Evolutionary conservation across 2,888 invertebrate species (phyloP).

Genomic region (Crioceris asparagi): DNA sequence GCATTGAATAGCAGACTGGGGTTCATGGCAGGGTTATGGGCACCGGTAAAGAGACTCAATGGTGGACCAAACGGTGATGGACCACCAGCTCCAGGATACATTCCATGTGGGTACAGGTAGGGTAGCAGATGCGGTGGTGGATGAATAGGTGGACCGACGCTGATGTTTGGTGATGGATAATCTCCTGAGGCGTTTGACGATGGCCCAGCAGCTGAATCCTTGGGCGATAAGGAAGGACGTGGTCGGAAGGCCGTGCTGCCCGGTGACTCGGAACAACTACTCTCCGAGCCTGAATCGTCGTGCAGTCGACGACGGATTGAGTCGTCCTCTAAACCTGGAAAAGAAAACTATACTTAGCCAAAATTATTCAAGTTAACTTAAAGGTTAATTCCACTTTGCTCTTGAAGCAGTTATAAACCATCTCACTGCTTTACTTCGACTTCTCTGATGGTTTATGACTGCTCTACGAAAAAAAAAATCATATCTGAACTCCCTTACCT

Average conservation of each 20-base stretch:
- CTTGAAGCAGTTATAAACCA: no score
- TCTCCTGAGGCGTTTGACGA: conserved; percentile 51
- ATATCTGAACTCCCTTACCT: conserved; percentile 26
- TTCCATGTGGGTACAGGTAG: conserved; percentile 82
- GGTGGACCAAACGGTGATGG: conserved; percentile 58
- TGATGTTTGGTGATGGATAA: conserved; percentile 85
- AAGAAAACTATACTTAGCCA: conserved; percentile 1
- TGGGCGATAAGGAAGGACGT: conserved; percentile 39
- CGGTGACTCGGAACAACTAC: conserved; percentile 57
- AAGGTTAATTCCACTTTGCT: no score
- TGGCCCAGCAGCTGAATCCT: conserved; percentile 35
- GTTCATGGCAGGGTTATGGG: conserved; percentile 61
- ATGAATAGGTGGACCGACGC: conserved; percentile 87
- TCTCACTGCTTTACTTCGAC: no score
- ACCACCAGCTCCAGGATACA: conserved; percentile 62
- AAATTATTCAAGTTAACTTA: no score
- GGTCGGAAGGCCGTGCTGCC: conserved; percentile 37
- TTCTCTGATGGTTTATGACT: no score
- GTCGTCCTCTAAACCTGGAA: conserved; percentile 34
- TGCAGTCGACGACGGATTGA: conserved; percentile 43
- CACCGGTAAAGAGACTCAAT: conserved; percentile 46
- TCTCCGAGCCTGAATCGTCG: conserved; percentile 62
- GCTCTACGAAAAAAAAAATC: no score
- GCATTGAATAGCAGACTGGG: conserved; percentile 82
- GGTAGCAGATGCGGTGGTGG: conserved; percentile 81